A percentile compares a stretch with the other conserved stretches of the same genome.
Evolutionary conservation across 2,113 vertebrate genomes (phyloP).

Genomic region (Microcebus griseorufus): DNA sequence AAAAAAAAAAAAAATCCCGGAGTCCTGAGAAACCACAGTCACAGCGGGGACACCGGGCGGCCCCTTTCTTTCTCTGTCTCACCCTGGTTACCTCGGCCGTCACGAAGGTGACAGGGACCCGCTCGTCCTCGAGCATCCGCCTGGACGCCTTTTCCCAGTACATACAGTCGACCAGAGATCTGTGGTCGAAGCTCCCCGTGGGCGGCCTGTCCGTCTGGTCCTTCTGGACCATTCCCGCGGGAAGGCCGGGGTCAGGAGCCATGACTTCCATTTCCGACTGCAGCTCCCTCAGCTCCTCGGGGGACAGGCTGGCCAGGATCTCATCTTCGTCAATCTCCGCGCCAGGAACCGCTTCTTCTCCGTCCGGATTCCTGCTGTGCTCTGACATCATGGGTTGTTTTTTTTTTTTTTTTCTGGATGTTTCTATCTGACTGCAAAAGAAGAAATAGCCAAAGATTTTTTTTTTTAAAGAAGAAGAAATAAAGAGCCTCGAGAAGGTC

Average conservation of each 20-base stretch:
- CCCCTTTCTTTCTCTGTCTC: constrained; percentile 30
- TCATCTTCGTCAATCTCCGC: constrained; percentile 94
- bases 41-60: background rate
- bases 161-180: constrained; percentile 94
- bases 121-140: constrained; percentile 95
- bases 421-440: constrained; percentile 47
- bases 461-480: background rate
- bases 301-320: constrained; percentile 94
- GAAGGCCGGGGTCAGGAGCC: constrained; percentile 93
- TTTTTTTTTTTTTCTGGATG: background rate
- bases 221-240: constrained; percentile 94
- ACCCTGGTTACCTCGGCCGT: constrained; percentile 88
- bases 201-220: constrained; percentile 95
- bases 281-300: constrained; percentile 94
- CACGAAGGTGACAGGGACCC: constrained; percentile 91
- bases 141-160: constrained; percentile 97
- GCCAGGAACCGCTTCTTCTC: constrained; percentile 77
- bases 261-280: constrained; percentile 97
- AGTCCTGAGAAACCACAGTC: background rate
- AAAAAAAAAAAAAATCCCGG: background rate
- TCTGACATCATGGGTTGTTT: constrained; percentile 79
- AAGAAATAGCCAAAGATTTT: constrained; percentile 44
- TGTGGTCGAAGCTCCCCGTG: constrained; percentile 93
- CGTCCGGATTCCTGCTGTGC: constrained; percentile 79
- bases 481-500: background rate